phyloP scores from a whole-genome alignment of 2,797 vertebrate species.

The Caiman crocodilus region DNA sequence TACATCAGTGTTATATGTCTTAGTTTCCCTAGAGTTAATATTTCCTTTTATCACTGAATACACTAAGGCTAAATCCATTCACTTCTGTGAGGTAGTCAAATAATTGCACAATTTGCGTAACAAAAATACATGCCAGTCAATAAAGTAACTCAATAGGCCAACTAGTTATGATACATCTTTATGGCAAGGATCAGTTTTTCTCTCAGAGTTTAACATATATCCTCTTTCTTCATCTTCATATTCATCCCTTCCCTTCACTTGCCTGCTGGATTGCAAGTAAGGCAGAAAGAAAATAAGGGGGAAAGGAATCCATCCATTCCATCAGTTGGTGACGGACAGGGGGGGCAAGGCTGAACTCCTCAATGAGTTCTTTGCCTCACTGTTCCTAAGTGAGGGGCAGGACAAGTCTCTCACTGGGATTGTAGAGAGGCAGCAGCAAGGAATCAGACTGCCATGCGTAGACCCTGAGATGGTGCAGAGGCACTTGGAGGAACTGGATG shows the following conservation, averaged over 20 bases:
- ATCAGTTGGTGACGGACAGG: too few species aligned
- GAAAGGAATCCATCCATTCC: background rate
- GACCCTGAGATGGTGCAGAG: too few species aligned
- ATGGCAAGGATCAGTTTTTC: background rate
- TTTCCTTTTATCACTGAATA: rapidly evolving
- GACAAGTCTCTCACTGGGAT: too few species aligned
- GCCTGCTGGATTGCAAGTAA: background rate
- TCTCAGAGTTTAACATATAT: background rate
- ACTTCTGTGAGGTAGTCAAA: background rate
- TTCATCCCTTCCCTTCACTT: background rate
- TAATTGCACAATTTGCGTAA: too few species aligned
- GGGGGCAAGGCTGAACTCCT: too few species aligned
- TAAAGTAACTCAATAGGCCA: background rate
- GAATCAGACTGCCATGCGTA: too few species aligned
- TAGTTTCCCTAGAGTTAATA: background rate
- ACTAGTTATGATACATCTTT: background rate
- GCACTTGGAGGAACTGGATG: too few species aligned
- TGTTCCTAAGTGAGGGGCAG: too few species aligned
- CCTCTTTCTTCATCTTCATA: background rate
- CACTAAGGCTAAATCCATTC: background rate
- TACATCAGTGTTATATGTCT: background rate
- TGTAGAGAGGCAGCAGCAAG: too few species aligned
- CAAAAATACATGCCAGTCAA: background rate
- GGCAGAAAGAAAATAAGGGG: background rate
- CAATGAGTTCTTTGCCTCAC: too few species aligned